These are phyloP conservation scores for Lycodopsis pacificus DNA, from an alignment of 2,797 vertebrate species.

Conservation along the genomic window DNA sequence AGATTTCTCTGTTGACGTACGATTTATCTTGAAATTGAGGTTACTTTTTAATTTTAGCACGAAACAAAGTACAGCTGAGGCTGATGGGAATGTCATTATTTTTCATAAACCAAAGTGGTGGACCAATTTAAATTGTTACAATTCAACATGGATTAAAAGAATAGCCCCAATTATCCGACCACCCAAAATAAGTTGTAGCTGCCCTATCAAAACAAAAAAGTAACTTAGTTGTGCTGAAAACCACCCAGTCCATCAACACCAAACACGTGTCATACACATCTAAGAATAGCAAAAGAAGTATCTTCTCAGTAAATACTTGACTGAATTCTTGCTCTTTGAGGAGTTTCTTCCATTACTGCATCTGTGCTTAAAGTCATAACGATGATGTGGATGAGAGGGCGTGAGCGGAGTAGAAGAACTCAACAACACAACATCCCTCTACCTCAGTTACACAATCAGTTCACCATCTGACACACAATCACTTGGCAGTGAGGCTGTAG, in stretches of 20 bases:
- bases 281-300: not conserved
- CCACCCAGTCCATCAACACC: too few relatives aligned
- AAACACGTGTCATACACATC: too few relatives aligned
- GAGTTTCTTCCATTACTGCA: not conserved
- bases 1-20: not conserved
- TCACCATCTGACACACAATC: slow-evolving; percentile 34
- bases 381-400: not conserved
- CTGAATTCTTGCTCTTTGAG: not conserved
- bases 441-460: slow-evolving; percentile 38
- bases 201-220: not conserved
- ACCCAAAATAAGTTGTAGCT: not conserved
- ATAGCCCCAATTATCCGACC: too few relatives aligned
- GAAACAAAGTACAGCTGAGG: not conserved
- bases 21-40: not conserved
- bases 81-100: too few relatives aligned
- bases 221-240: not conserved
- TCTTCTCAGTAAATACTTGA: not conserved
- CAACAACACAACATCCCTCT: not conserved
- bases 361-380: not conserved
- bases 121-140: not conserved
- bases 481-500: slow-evolving; percentile 4
- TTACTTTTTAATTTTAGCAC: not conserved
- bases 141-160: not conserved
- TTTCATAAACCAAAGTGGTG: not conserved
- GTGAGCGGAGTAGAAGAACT: not conserved